These are phyloP conservation scores for Sciurus vulgaris DNA, from an alignment of 2,797 vertebrate genomes.

Conservation along the genomic window DNA sequence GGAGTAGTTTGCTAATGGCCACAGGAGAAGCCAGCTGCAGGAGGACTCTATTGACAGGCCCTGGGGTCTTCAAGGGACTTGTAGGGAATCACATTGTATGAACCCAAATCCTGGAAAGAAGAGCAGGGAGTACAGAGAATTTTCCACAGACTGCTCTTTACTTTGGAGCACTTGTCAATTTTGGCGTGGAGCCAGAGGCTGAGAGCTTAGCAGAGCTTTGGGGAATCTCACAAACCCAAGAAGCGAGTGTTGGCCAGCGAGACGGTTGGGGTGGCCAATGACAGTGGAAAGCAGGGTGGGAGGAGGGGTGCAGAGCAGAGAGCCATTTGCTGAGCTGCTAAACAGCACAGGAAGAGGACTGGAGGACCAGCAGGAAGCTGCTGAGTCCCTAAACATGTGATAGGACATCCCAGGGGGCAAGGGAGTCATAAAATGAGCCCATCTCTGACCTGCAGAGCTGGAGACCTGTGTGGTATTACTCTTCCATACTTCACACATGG, in stretches of 20 bases:
- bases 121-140: neutral
- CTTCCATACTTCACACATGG: accelerated
- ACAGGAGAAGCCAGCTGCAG: neutral
- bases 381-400: neutral
- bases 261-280: accelerated
- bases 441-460: accelerated
- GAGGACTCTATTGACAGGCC: neutral
- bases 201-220: neutral
- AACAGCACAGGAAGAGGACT: neutral
- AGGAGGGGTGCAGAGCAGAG: neutral
- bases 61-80: neutral
- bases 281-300: neutral
- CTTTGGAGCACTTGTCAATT: neutral
- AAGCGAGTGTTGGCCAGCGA: neutral
- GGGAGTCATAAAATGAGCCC: neutral
- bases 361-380: neutral
- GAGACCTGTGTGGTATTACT: neutral
- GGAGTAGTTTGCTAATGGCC: neutral
- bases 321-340: too few relatives aligned
- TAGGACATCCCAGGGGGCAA: accelerated
- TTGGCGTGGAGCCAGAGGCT: neutral
- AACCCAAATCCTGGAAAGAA: neutral
- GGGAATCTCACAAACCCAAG: neutral
- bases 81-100: neutral
- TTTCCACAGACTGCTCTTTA: neutral